Evolutionary conservation across 2,888 invertebrate genomes (phyloP), one percentile per base, ranked within the genome.

Genomic region (Julus scanicus): DNA sequence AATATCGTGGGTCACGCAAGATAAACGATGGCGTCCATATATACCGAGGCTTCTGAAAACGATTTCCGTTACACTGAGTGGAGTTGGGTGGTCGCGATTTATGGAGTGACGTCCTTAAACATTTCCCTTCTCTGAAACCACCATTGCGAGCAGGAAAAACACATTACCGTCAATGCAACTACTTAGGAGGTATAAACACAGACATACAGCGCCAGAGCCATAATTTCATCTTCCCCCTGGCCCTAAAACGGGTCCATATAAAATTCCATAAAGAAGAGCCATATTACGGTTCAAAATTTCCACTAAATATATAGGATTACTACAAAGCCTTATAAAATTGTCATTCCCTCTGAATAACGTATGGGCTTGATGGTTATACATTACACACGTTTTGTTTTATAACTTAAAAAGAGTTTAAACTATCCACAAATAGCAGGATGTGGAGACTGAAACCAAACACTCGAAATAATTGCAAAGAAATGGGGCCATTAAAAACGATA

Each of bases 91-190:
- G 80, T 15, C 63, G 13, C 80, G 20, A 80, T 80, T 80, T 80
- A 80, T 80, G 80, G 37, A 80, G 80, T 80, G 80, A 20, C 8
- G 13, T 80, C 80, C 71, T 37, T 37, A 80, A 80, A 80, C 80
- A 80, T 80, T 80, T 80, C 80, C 37, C 80, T 80, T 80, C 80
- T 80, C 20, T 6, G 80, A 37, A 80, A 37, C 29, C 37, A 29
- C 37, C 29, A 80, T 80, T 80, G 20, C 37, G 37, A 80, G 80
- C 37, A 37, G 80, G 80, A 80, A 80, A 80, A 80, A 80, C 80
- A 80, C 80, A 80, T 80, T 80, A 80, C 80, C 80, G 80, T 80
- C 80, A 80, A 80, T 80, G 80, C 80, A 20, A 80, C 80, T 80
- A 80, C 80, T 80, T 80, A 80, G 80, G 37, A 37, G 80, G 80